Evolutionary conservation across 2,888 invertebrate genomes (phyloP), one percentile per base, ranked within the genome.

Genomic region (Oligia latruncula): DNA sequence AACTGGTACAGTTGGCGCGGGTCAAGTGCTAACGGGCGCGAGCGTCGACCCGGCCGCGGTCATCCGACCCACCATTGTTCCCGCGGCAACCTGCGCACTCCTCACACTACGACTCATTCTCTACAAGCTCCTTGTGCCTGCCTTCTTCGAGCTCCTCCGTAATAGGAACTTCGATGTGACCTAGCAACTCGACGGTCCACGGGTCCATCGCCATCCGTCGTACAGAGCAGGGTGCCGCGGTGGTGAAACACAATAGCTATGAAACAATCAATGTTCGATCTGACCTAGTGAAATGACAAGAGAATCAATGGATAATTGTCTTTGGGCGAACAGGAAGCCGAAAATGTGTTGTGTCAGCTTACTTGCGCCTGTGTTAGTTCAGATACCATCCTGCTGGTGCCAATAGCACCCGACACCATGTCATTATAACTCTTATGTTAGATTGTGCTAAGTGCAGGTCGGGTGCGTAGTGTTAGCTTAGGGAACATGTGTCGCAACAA

Each of bases 61-160:
- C 86, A 81, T 5, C 66, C 78, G 82, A 80, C 65, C 71, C 60
- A 46, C 58, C 82, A 78, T 83, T 85, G 85, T 85, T 87, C 76
- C 81, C 62, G 46, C 64, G n/a, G 13, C 64, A 49, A 9, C 70
- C n/a, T 40, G n/a, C 60, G 35, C 65, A 4, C 60, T 35, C 29
- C n/a, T 20, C 20, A 20, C 23, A 43, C 65, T 46, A 4, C 29
- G 17, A 52, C 78, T 49, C 20, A 62, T 49, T 71, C 29, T 46
- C 35, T 66, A 74, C 52, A 5, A 80, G 64, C 64, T 64, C 35
- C 43, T n/a, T 35, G 17, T 13, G 35, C 43, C 81, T 29, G 74
- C 74, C 46, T 58, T 46, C 35, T 23, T 58, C 65, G 0, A 52
- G 17, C 35, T 65, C 40, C 23, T 49, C 23, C n/a, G 23, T 17